Evolutionary conservation across 2,888 invertebrate genomes (phyloP), one percentile per base, ranked within the genome.

Genomic region (Brenthis hecate): DNA sequence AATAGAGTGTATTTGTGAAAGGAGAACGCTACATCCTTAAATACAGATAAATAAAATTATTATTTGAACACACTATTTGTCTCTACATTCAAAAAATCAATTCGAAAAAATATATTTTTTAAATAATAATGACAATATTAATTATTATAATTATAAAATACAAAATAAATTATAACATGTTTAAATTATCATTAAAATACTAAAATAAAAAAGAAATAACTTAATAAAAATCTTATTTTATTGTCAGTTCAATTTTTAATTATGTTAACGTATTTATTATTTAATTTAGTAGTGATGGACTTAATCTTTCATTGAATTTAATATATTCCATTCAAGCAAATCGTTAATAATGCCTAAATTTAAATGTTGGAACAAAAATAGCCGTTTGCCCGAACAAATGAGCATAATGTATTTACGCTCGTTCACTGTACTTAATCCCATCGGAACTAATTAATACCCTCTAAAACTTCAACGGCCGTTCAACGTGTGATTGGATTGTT

Each of bases 341-440:
- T 68, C 55, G 56, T 50, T 32, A n/a, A 32, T 47, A 58, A 14
- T 58, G 50, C 14, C 16, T 60, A 50, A 32, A 50, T 50, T 50
- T 60, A 43, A 36, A 14, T 19, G 62, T 2, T 64, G 19, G 60
- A 66, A 48, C 54, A 48, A 70, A 66, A 70, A 63, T 67, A 64
- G 28, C 64, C 54, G 47, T 14, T 63, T 16, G 61, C 47, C 16
- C 28, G 61, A 48, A 66, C 65, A 62, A 69, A 69, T 36, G 66
- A 66, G 47, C 36, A 48, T 69, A 63, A 69, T 56, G 66, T 64
- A 71, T 69, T 71, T 60, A 69, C 32, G 63, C 43, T 58, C 57
- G 69, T 66, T 62, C 63, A n/a, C 36, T 68, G 50, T 62, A 32
- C 62, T 58, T 65, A 66, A 71, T 69, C 69, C 69, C 60, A 63